Percentiles rank a stretch among this genome's conserved stretches.
These are phyloP conservation scores for Propithecus coquereli DNA, from an alignment of 2,113 vertebrate genomes.

Conservation along the genomic window DNA sequence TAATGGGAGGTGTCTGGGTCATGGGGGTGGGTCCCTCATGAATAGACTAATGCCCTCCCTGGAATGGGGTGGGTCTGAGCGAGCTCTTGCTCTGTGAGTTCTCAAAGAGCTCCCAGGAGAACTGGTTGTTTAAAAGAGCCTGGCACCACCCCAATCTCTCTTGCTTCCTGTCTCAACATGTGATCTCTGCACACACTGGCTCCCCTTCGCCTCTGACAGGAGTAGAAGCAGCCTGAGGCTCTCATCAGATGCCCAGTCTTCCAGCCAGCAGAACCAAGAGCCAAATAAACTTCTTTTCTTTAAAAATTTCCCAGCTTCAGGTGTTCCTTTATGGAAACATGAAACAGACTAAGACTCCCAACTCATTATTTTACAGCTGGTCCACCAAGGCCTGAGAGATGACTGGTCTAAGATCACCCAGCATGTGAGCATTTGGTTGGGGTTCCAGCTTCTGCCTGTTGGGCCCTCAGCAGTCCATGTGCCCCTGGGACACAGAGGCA, in stretches of 20 bases:
- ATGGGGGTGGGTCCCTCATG: not conserved
- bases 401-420: not conserved
- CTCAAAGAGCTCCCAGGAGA: not conserved
- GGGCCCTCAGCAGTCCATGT: not conserved
- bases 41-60: not conserved
- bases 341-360: not conserved
- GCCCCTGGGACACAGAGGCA: not conserved
- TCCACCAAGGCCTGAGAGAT: not conserved
- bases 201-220: not conserved
- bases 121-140: not conserved
- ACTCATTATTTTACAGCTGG: not conserved
- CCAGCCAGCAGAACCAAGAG: not conserved
- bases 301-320: not conserved
- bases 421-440: not conserved
- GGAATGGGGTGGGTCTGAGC: not conserved
- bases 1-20: not conserved
- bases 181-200: not conserved
- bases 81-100: not conserved
- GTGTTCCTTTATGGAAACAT: not conserved
- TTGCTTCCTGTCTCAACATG: not conserved
- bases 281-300: not conserved
- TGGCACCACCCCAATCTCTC: not conserved
- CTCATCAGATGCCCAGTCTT: not conserved
- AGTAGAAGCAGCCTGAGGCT: not conserved
- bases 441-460: not conserved